Percentiles rank a stretch among this genome's conserved stretches.
These are phyloP conservation scores for Drosophila novamexicana DNA, from an alignment of 1,140 invertebrate species.

Conservation along the genomic window DNA sequence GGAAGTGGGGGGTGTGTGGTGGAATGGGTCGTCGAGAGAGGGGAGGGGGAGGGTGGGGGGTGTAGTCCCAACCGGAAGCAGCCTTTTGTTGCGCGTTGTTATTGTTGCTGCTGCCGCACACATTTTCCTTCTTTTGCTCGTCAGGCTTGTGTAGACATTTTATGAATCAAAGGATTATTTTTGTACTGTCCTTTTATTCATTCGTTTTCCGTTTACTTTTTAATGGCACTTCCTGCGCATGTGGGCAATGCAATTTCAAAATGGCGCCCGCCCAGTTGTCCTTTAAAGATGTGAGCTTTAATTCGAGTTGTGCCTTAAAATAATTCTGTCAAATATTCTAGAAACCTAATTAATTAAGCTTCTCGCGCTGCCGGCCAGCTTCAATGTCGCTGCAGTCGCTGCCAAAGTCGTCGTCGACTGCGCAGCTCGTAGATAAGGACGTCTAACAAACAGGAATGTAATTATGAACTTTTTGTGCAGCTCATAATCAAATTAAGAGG, in stretches of 20 bases:
- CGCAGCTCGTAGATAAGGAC: slow-evolving; percentile 43
- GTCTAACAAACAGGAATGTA: slow-evolving; percentile 80
- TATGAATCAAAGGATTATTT: slow-evolving; percentile 77
- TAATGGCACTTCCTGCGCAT: slow-evolving; percentile 51
- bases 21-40: too few relatives aligned
- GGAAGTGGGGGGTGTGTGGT: not conserved
- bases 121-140: not conserved
- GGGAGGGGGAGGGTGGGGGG: slow-evolving; percentile 8
- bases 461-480: slow-evolving; percentile 72
- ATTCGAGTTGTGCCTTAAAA: not conserved
- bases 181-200: slow-evolving; percentile 22
- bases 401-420: slow-evolving; percentile 30
- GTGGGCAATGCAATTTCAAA: slow-evolving; percentile 46
- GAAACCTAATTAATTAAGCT: slow-evolving; percentile 56
- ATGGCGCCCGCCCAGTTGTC: slow-evolving; percentile 46
- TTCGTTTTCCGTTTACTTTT: slow-evolving; percentile 37
- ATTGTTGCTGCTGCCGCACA: not conserved
- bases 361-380: too few relatives aligned
- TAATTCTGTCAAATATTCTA: not conserved
- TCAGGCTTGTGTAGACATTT: slow-evolving; percentile 75
- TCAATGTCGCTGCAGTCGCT: slow-evolving; percentile 3
- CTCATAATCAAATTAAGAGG: slow-evolving; percentile 50
- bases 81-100: slow-evolving; percentile 34
- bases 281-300: slow-evolving; percentile 10
- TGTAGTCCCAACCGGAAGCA: not conserved